Percentiles rank a stretch among this genome's conserved stretches.
These are phyloP conservation scores for Drosophila burlai DNA, from an alignment of 1,140 invertebrate genomes.

Conservation along the genomic window DNA sequence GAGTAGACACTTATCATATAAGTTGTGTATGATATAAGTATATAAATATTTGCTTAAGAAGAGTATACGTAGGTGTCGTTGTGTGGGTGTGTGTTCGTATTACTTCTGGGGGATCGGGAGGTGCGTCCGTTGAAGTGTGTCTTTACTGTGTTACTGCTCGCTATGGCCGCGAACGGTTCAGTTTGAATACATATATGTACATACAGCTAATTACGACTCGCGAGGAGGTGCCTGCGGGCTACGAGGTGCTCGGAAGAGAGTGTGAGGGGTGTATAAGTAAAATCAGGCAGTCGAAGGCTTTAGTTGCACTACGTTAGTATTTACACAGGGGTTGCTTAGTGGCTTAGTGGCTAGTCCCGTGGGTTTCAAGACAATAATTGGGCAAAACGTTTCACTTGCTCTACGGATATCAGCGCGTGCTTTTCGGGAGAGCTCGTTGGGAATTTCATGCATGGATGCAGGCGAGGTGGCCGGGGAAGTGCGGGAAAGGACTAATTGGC, in stretches of 20 bases:
- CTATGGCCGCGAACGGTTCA: conserved; percentile 9
- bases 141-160: conserved; percentile 21
- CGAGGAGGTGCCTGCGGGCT: conserved; percentile 23
- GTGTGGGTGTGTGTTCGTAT: conserved; percentile 26
- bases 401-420: conserved; percentile 25
- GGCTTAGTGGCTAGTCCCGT: conserved; percentile 29
- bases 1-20: conserved; percentile 84
- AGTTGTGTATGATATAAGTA: conserved; percentile 79
- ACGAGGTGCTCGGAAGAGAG: conserved; percentile 4
- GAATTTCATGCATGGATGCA: conserved; percentile 71
- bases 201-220: conserved; percentile 29
- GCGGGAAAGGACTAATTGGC: conserved; percentile 34
- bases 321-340: conserved; percentile 25
- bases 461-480: conserved; percentile 7
- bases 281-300: conserved; percentile 25
- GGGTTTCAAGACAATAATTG: conserved; percentile 43
- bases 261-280: neutral
- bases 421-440: conserved; percentile 19
- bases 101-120: conserved; percentile 27
- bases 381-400: conserved; percentile 38
- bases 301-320: conserved; percentile 29
- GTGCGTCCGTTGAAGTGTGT: conserved; percentile 30
- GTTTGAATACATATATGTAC: conserved; percentile 33
- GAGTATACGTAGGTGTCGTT: conserved; percentile 59
- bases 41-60: conserved; percentile 69